A percentile compares a stretch with the other conserved stretches of the same genome.
These are phyloP conservation scores for Vireo altiloquus DNA, from an alignment of 2,113 vertebrate genomes.

Conservation along the genomic window DNA sequence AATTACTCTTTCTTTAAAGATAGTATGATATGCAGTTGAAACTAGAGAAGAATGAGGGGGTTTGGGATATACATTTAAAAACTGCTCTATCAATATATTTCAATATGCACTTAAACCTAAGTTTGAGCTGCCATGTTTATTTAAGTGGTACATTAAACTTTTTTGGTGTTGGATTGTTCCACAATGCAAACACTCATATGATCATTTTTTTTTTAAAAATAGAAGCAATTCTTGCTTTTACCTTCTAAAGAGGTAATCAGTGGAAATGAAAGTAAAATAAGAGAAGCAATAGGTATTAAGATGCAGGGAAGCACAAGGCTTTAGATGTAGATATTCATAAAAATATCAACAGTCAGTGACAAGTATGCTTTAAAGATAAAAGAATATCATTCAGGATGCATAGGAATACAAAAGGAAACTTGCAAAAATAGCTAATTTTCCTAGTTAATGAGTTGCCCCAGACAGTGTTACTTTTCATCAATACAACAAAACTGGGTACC, in stretches of 20 bases:
- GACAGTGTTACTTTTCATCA: neutral
- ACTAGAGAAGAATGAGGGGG: neutral
- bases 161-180: neutral
- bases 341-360: neutral
- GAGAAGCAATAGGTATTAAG: neutral
- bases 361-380: neutral
- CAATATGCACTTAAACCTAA: neutral
- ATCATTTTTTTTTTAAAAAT: neutral
- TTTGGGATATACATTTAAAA: neutral
- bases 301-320: neutral
- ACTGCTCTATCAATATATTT: neutral
- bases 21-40: neutral
- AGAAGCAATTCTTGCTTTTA: neutral
- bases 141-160: neutral
- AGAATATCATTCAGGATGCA: neutral
- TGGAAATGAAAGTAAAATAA: neutral
- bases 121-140: neutral
- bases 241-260: neutral
- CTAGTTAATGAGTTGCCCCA: neutral
- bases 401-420: neutral
- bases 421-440: neutral
- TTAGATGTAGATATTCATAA: neutral
- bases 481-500: neutral
- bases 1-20: neutral
- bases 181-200: neutral